Evolutionary conservation across 35 echinoderm and acorn worm species (phyloP).

Genomic region (Nesometra sesokonis): DNA sequence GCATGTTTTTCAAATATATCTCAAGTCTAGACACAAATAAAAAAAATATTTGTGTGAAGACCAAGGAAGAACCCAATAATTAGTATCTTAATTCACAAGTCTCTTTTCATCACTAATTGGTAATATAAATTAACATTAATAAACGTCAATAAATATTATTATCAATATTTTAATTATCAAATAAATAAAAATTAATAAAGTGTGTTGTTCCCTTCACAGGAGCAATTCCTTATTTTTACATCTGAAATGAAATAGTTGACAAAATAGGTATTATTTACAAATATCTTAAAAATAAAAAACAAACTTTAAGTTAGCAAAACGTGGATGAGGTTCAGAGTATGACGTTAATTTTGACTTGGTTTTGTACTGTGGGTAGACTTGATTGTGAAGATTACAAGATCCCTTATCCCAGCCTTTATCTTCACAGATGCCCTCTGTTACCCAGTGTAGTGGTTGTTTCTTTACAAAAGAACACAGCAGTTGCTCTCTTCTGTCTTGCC

Average conservation of each 20-base stretch:
- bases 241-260: background rate
- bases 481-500: slow-evolving; percentile 84
- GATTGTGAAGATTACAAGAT: background rate
- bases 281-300: background rate
- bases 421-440: background rate
- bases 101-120: too few species aligned
- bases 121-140: too few species aligned
- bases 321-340: background rate
- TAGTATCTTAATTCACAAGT: too few species aligned
- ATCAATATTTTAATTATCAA: too few species aligned
- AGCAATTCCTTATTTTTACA: too few species aligned
- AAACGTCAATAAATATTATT: too few species aligned
- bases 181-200: too few species aligned
- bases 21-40: too few species aligned
- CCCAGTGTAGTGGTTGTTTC: background rate
- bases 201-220: too few species aligned
- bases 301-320: background rate
- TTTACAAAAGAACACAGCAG: slow-evolving; percentile 68
- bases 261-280: background rate
- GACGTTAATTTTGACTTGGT: background rate
- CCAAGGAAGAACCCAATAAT: too few species aligned
- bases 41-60: too few species aligned
- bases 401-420: background rate
- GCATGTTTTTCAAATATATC: too few species aligned
- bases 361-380: background rate